Base-by-base conservation (phyloP, 2,888 invertebrate genomes). In the Pemphredon lugubris region DNA sequence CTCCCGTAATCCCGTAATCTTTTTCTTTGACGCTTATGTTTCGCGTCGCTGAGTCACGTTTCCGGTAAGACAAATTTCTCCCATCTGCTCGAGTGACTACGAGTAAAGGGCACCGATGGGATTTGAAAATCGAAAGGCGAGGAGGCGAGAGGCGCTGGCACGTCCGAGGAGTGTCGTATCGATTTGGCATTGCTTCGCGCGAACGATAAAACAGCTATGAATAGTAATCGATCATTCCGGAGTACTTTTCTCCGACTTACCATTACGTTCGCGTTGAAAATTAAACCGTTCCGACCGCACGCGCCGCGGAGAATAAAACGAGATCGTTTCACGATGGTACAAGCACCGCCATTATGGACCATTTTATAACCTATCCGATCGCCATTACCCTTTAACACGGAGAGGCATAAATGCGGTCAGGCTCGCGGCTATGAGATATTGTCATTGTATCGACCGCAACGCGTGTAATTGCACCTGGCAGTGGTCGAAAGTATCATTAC, bases 11-110 rank as follows among this genome's bases (percentile, higher is more conserved):
- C 58, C 59, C 55, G 30, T 59, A 73, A 79, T 78, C 73, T 68
- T 70, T 63, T 54, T 51, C 55, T 32, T 48, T 45, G 50, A 54
- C 53, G 65, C 51, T 37, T 57, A 42, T 67, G 66, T 55, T 75
- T 59, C 60, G 66, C 59, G 32, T 58, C 44, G 59, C 75, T 64
- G 67, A 75, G 69, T 81, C 79, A 81, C 60, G 61, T 77, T 81
- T 74, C 79, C 75, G 77, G 67, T 23, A 54, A 21, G 58, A 47
- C 57, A 54, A 51, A 75, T 67, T 75, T 81, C 79, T 77, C 54
- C 63, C 79, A 77, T 58, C 81, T 79, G 81, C 37, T 54, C 39
- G 44, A 48, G 30, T 32, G 26, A 30, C 32, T 58, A 21, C 20
- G 5, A 23, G 32, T n/a, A n/a, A n/a, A 4, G 13, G 16, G 30